phyloP scores from a whole-genome alignment of 2,888 invertebrate species.

The Ernsta delagoae region DNA sequence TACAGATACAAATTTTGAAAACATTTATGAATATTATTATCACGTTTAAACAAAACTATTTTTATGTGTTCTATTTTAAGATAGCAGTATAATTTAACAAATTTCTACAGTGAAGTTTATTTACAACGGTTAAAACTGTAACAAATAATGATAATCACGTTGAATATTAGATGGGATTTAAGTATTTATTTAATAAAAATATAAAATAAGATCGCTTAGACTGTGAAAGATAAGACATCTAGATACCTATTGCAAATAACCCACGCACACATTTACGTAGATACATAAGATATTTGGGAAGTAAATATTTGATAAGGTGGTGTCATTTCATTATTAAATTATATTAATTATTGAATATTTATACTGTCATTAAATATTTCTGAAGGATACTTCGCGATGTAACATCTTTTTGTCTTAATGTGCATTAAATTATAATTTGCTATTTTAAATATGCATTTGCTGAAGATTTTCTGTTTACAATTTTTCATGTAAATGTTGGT shows the following conservation, averaged over 20 bases:
- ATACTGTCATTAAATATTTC: conserved; percentile 29
- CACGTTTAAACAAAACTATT: conserved; percentile 23
- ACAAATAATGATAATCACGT: conserved; percentile 33
- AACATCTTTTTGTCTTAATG: conserved; percentile 11
- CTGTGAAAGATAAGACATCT: conserved; percentile 55
- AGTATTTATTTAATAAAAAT: conserved; percentile 42
- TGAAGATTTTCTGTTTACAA: not conserved
- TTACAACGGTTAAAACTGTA: conserved; percentile 33
- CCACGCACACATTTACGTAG: conserved; percentile 66
- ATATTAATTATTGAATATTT: conserved; percentile 20
- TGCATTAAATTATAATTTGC: conserved; percentile 19
- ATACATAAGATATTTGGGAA: conserved; percentile 26
- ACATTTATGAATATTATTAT: conserved; percentile 19
- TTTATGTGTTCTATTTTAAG: conserved; percentile 29
- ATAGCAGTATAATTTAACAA: conserved; percentile 29
- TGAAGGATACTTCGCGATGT: conserved; percentile 19
- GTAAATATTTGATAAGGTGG: conserved; percentile 29
- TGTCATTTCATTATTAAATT: conserved; percentile 29
- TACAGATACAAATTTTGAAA: conserved; percentile 26
- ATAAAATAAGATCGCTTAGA: conserved; percentile 57
- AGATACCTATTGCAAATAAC: conserved; percentile 57
- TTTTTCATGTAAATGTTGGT: too few relatives aligned
- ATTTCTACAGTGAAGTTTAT: conserved; percentile 36
- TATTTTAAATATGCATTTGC: conserved; percentile 11
- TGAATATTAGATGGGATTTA: conserved; percentile 36